Evolutionary conservation across 2,888 invertebrate genomes (phyloP).

Genomic region (Meganola albula): DNA sequence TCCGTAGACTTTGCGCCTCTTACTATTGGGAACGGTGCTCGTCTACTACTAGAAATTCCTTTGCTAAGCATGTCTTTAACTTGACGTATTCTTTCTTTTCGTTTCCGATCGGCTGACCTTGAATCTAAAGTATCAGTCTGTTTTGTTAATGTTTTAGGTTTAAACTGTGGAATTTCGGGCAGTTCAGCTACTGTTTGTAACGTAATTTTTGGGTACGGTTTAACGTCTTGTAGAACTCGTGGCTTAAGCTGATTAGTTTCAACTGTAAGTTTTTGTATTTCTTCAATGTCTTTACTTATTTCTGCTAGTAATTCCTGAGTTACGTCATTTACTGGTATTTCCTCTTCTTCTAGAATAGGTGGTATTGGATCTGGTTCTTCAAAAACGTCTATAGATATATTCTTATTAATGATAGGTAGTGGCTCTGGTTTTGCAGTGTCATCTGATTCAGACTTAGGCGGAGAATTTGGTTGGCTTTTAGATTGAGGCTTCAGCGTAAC

Average conservation of each 20-base stretch:
- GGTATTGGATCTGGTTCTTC: slow-evolving; percentile 64
- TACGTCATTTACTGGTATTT: slow-evolving; percentile 52
- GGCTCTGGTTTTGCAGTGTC: slow-evolving; percentile 50
- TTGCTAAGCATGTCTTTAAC: slow-evolving; percentile 84
- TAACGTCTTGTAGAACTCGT: slow-evolving; percentile 64
- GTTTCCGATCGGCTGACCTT: slow-evolving; percentile 70
- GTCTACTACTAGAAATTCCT: slow-evolving; percentile 80
- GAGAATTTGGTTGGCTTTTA: slow-evolving; percentile 71
- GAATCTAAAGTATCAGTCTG: slow-evolving; percentile 59
- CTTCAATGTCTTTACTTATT: slow-evolving; percentile 71
- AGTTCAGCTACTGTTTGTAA: slow-evolving; percentile 79
- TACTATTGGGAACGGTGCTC: slow-evolving; percentile 83
- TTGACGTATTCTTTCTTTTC: slow-evolving; percentile 81
- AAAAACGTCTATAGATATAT: slow-evolving; percentile 55
- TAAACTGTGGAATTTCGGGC: slow-evolving; percentile 80
- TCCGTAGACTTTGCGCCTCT: slow-evolving; percentile 80
- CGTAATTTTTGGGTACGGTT: slow-evolving; percentile 77
- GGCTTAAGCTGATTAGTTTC: slow-evolving; percentile 62
- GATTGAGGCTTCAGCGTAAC: slow-evolving; percentile 58
- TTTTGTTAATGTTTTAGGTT: slow-evolving; percentile 44
- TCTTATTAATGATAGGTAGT: slow-evolving; percentile 44
- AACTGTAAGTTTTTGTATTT: slow-evolving; percentile 70
- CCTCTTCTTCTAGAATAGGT: slow-evolving; percentile 46
- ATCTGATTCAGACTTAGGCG: slow-evolving; percentile 66
- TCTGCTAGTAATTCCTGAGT: slow-evolving; percentile 60